phyloP scores from a whole-genome alignment of 2,888 invertebrate genomes.

The Gryllus longicercus region DNA sequence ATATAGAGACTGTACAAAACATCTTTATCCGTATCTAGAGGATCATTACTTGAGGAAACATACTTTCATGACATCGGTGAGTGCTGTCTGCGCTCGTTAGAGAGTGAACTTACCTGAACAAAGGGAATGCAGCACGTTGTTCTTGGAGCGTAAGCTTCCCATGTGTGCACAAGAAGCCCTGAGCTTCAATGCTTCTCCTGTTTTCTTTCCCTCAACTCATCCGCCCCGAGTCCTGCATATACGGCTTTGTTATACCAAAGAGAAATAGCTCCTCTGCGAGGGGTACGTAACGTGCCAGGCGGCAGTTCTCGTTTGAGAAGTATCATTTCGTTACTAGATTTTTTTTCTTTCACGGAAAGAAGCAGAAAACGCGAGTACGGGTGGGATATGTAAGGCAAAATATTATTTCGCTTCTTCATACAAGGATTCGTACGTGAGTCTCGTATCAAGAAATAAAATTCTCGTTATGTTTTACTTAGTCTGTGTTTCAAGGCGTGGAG shows the following conservation, averaged over 20 bases:
- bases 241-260: too few species aligned
- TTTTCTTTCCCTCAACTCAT: too few species aligned
- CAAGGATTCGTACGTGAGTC: not conserved
- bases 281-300: too few species aligned
- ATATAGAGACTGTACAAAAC: too few species aligned
- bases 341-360: not conserved
- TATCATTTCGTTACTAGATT: not conserved
- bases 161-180: not conserved
- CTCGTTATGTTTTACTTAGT: not conserved
- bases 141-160: not conserved
- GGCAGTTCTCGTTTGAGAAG: not conserved
- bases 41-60: too few species aligned
- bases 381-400: not conserved
- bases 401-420: not conserved
- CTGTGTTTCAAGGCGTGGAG: too few species aligned
- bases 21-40: too few species aligned
- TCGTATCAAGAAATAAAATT: slow-evolving; percentile 1
- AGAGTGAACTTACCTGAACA: not conserved
- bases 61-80: too few species aligned
- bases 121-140: not conserved
- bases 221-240: too few species aligned
- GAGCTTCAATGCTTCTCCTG: not conserved
- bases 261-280: too few species aligned
- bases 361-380: not conserved
- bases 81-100: too few species aligned